Conservation (phyloP, 2,113 vertebrate species). For the Mionectes macconnelli region DNA sequence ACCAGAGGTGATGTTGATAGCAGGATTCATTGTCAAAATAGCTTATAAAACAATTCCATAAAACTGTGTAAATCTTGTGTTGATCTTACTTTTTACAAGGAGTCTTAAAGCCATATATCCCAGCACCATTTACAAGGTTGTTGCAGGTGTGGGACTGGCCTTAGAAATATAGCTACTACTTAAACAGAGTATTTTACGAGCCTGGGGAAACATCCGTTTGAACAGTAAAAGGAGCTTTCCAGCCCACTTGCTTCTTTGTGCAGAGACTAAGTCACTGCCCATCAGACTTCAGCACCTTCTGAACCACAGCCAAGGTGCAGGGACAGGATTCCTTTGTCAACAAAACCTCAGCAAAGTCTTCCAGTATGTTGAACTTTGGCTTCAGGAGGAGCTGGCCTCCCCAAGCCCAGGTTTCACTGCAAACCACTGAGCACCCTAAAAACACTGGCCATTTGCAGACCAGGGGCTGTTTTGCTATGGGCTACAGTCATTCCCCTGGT, state of each 20-base stretch:
- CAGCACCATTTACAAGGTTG: constrained; percentile 68
- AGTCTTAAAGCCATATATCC: constrained; percentile 59
- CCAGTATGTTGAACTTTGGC: constrained; percentile 8
- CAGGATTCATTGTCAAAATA: constrained; percentile 71
- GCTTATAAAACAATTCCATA: constrained; percentile 71
- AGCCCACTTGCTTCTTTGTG: constrained; percentile 3
- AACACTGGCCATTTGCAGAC: neutral
- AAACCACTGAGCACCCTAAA: neutral
- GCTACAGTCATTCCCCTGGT: neutral
- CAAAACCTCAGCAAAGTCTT: neutral
- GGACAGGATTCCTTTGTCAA: constrained; percentile 25
- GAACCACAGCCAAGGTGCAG: neutral
- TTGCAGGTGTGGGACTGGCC: constrained; percentile 72
- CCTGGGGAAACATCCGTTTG: constrained; percentile 70
- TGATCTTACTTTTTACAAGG: constrained; percentile 74
- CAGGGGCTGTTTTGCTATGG: neutral
- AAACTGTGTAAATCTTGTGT: constrained; percentile 74
- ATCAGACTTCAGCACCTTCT: neutral
- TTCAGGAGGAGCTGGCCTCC: neutral
- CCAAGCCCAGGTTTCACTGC: neutral
- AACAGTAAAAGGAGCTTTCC: constrained; percentile 44
- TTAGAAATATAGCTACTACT: constrained; percentile 66
- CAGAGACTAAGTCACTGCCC: neutral
- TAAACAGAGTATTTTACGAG: constrained; percentile 71
- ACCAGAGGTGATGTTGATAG: constrained; percentile 57